Conservation (phyloP, 2,113 vertebrate species). For the Crotalus helleri region DNA sequence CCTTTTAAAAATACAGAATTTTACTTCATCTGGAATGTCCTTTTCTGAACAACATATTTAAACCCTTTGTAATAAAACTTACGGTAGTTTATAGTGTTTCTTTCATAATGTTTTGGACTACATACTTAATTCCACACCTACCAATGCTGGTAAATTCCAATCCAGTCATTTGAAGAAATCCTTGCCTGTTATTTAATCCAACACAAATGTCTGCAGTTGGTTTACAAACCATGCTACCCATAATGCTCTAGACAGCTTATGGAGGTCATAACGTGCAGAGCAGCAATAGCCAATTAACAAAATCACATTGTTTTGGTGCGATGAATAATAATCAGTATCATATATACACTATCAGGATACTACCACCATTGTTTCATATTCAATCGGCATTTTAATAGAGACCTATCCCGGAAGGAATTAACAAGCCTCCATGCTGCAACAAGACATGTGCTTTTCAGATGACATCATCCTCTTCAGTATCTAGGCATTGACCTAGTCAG, state of each 20-base stretch:
- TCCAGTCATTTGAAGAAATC: constrained; percentile 37
- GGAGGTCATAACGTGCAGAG: constrained; percentile 34
- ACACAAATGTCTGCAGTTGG: constrained; percentile 60
- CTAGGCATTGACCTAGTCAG: constrained; percentile 44
- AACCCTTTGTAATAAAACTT: neutral
- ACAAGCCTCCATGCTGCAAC: neutral
- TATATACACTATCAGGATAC: neutral
- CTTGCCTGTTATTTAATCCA: constrained; percentile 37
- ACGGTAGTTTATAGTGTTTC: neutral
- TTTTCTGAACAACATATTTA: neutral
- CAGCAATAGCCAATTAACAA: constrained; percentile 6
- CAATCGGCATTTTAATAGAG: neutral
- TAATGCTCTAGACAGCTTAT: constrained; percentile 41
- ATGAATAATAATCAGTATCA: neutral
- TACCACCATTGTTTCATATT: neutral
- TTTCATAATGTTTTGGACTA: neutral
- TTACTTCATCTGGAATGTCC: neutral
- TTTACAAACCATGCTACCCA: constrained; percentile 65
- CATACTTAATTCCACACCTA: neutral
- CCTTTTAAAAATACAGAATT: neutral
- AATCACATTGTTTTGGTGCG: neutral
- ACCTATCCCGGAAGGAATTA: neutral
- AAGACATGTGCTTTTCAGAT: constrained; percentile 57
- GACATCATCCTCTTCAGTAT: constrained; percentile 40
- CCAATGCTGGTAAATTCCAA: neutral